These are phyloP conservation scores for Heterotis niloticus DNA, from an alignment of 2,113 vertebrate genomes.

Conservation along the genomic window DNA sequence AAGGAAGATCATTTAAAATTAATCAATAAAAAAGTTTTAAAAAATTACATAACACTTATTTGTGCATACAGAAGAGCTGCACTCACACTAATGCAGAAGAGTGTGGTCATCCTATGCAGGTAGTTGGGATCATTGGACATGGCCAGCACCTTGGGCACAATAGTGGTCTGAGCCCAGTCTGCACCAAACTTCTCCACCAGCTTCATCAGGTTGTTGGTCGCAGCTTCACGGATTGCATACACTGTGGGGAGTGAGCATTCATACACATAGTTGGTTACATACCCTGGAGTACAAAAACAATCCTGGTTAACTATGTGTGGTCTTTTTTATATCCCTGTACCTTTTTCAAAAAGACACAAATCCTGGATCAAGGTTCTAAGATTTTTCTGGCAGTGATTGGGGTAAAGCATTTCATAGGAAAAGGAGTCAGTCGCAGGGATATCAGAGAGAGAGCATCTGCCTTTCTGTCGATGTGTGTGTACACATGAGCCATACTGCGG, in stretches of 20 bases:
- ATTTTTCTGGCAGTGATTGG: no score
- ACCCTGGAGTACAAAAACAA: no score
- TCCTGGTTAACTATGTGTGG: no score
- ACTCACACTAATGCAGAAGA: constrained; percentile 88
- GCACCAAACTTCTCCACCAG: constrained; percentile 86
- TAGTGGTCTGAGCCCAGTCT: constrained; percentile 85
- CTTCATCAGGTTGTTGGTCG: constrained; percentile 77
- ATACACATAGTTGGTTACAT: no score
- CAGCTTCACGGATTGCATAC: constrained; percentile 44
- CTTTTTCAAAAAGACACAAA: no score
- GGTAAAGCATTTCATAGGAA: no score
- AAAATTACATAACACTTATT: not conserved
- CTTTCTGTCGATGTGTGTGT: no score
- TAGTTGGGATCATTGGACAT: constrained; percentile 89
- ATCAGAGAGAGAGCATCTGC: no score
- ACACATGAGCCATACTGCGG: no score
- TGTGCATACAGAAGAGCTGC: not conserved
- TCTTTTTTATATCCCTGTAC: no score
- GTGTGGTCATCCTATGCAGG: constrained; percentile 86
- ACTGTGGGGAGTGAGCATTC: constrained; percentile 36
- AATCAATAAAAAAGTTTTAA: not conserved
- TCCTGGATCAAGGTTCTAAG: no score
- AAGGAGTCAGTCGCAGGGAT: no score
- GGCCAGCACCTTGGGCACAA: constrained; percentile 82
- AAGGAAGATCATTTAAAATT: not conserved